Evolutionary conservation across 2,113 vertebrate species (phyloP), one percentile per base, ranked within the genome.

Genomic region (Clupea harengus): DNA sequence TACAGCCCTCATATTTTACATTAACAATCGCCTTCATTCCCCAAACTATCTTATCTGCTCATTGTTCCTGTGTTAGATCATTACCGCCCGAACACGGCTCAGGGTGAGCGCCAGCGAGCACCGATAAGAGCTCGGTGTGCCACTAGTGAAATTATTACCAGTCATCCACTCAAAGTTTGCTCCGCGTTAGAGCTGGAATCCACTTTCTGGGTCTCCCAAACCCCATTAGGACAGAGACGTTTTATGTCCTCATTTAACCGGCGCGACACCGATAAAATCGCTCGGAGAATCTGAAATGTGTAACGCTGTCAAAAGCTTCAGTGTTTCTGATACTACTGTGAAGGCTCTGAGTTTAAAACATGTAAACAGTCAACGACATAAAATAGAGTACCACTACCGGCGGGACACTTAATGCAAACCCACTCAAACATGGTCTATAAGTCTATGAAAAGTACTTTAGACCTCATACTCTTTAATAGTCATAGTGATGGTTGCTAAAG

Each of bases 1-100:
- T 85, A 90, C 47, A 81, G 86, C 89, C 72, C 49, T 85, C 47
- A 84, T 89, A 91, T 86, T 88, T 90, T 86, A 85, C 60, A 88
- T 82, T 83, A 88, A 88, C 84, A 86, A 83, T 78, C 88, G 46
- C 44, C 84, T 49, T 78, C 83, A 80, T 89, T 84, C 88, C 64
- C 45, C 64, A 15, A 75, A 72, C 50, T 83, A 46, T 88, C 81
- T 83, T 39, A 82, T 88, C 85, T 83, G 47, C 44, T 85, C 20
- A 81, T 83, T 87, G 86, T 85, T 84, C 83, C 57, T 44, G 84
- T 50, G 54, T 85, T 86, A 67, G 83, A 84, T 87, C 87, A 88
- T 45, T n/a, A 82, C 45, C 20, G 87, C 86, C 89, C 83, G 89
- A 84, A 89, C 86, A 72, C 49, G n/a, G 86, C 83, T 83, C 85